Base-by-base conservation (phyloP, 2,888 invertebrate genomes). In the Ophonus ardosiacus region DNA sequence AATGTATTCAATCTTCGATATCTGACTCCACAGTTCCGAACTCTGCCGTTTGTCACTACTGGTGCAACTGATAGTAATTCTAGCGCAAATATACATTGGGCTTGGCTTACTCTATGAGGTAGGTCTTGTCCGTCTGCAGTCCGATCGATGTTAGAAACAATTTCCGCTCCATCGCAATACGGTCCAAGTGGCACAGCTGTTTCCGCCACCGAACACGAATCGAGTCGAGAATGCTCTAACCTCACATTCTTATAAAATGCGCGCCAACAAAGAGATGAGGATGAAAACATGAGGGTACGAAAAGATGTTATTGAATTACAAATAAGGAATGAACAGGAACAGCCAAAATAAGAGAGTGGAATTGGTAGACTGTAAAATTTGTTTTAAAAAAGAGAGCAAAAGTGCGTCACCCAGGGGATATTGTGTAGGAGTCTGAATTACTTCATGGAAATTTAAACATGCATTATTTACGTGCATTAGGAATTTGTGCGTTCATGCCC, bases 141-240 rank as follows among this genome's bases (percentile, higher is more conserved):
- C 31, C 81, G 81, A 81, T 81, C 81, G 81, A 81, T 81, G 81
- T 43, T 81, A 43, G 17, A 81, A 65, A 81, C 65, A 81, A 81
- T 81, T 81, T 81, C 81, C 81, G 81, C 63, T 63, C 40, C n/a
- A 65, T 65, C 63, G 61, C 59, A 43, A 21, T 61, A 80, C 78
- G 61, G 40, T 63, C 63, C 43, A 81, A 63, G 63, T 65, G 40
- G 15, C 81, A 17, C 65, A 81, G 65, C 81, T 65, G 81, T 81
- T 65, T 81, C 81, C 81, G 81, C 13, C 63, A 15, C 24, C 8
- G 63, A 68, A 78, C 40, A 59, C 15, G 6, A n/a, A n/a, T n/a
- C n/a, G 78, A 18, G 78, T 31, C 57, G 7, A n/a, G 8, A 18
- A 6, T 61, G 59, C 18, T 8, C 59, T 61, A 18, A 61, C 18